These are phyloP conservation scores for Nysson spinosus DNA, from an alignment of 2,888 invertebrate species.

Conservation along the genomic window DNA sequence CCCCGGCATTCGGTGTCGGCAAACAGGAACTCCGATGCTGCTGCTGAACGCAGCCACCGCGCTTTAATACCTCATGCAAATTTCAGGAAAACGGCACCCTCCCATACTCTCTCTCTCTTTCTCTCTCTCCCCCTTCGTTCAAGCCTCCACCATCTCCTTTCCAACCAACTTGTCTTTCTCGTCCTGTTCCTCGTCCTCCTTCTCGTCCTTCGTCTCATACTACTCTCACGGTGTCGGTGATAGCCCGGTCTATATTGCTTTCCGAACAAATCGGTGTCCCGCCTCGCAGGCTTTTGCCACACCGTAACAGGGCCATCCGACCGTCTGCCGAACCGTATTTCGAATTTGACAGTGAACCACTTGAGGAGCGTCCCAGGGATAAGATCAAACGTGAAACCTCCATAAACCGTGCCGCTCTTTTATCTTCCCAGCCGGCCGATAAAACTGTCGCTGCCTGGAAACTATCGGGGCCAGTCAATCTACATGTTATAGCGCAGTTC, in stretches of 20 bases:
- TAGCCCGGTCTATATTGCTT: slow-evolving; percentile 75
- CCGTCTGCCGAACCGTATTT: slow-evolving; percentile 39
- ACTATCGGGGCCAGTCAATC: background rate
- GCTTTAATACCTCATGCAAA: slow-evolving; percentile 78
- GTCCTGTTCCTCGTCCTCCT: slow-evolving; percentile 12
- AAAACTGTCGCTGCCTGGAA: background rate
- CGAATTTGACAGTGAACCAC: too few relatives aligned
- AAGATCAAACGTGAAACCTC: too few relatives aligned
- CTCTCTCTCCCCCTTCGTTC: slow-evolving; percentile 51
- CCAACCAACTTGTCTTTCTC: slow-evolving; percentile 17
- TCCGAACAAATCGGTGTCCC: slow-evolving; percentile 76
- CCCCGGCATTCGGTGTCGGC: slow-evolving; percentile 75
- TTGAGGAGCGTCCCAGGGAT: too few relatives aligned
- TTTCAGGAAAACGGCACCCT: slow-evolving; percentile 73
- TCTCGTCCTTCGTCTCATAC: slow-evolving; percentile 60
- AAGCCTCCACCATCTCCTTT: slow-evolving; percentile 28
- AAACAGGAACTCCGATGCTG: slow-evolving; percentile 74
- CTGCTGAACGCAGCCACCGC: slow-evolving; percentile 73
- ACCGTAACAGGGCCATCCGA: slow-evolving; percentile 30
- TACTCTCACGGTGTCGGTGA: slow-evolving; percentile 60
- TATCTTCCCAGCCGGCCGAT: too few relatives aligned
- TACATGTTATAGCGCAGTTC: too few relatives aligned
- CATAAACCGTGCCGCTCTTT: too few relatives aligned
- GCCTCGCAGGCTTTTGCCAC: slow-evolving; percentile 56
- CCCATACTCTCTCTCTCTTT: slow-evolving; percentile 43